These are phyloP conservation scores for Hippotragus niger DNA, from an alignment of 2,113 vertebrate species.

Conservation along the genomic window DNA sequence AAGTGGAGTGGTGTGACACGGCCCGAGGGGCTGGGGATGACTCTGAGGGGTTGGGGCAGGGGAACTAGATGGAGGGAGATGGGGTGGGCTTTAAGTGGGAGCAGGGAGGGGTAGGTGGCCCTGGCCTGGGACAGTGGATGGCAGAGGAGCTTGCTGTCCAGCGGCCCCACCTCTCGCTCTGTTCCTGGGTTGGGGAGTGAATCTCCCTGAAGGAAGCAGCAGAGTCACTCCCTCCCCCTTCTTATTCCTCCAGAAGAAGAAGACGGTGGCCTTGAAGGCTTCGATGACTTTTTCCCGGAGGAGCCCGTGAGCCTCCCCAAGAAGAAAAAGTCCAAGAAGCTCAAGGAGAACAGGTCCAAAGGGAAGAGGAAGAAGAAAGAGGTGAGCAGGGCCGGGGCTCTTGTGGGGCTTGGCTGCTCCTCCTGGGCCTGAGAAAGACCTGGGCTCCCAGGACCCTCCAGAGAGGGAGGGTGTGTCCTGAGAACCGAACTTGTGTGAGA, in stretches of 20 bases:
- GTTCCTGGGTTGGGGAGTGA: background rate
- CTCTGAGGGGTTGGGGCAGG: background rate
- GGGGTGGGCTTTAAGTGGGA: background rate
- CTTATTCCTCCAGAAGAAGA: conserved; percentile 61
- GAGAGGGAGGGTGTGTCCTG: too few species aligned
- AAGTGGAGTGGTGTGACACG: background rate
- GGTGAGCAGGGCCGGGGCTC: background rate
- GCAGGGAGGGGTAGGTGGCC: background rate
- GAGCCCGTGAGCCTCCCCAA: conserved; percentile 69
- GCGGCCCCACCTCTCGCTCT: fast-evolving
- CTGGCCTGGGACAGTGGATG: background rate
- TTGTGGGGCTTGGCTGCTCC: fast-evolving
- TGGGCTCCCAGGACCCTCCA: background rate
- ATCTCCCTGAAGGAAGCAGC: background rate
- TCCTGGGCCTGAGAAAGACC: background rate
- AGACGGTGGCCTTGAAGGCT: conserved; percentile 65
- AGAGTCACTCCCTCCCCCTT: background rate
- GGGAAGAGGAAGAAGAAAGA: conserved; percentile 71
- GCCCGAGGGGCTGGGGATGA: background rate
- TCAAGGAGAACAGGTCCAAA: conserved; percentile 66
- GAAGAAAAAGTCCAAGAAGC: conserved; percentile 73
- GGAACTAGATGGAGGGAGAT: background rate
- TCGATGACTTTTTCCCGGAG: conserved; percentile 65
- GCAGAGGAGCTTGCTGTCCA: background rate
- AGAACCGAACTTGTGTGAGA: background rate